Evolutionary conservation across 37 sponge, comb jelly and placozoan species (phyloP), one percentile per base, ranked within the genome.

Genomic region (Amphimedon queenslandica): DNA sequence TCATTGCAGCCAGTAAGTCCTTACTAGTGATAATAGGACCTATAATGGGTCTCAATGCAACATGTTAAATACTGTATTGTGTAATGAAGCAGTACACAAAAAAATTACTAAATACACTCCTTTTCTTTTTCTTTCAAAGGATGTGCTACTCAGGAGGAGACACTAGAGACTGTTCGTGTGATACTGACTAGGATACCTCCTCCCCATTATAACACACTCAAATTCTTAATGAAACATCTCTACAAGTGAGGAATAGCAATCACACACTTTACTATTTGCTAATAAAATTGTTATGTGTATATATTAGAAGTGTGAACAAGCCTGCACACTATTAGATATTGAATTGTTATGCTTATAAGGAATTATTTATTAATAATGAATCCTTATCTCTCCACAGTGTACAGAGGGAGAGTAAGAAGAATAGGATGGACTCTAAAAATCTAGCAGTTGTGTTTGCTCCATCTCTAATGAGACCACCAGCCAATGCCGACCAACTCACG

Each of bases 401-500:
- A 40, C 67, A 77, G 37, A 55, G 37, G 30, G 69, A 60, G 30
- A 76, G 77, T 20, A 39, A 60, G 0, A 25, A 66, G 64, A 94
- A 89, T 35, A 77, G 68, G 40, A 94, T 94, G 95, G 90, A 86
- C 28, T 70, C 82, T 33, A 86, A 83, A 60, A 94, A 94, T 74
- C 79, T 94, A 3, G 87, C 90, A 1, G 69, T 94, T n/a, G 91
- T 94, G 42, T 94, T 94, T 77, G 87, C 87, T 3, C 95, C 95
- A 18, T 78, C 95, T 3, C 25, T 94, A 1, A 83, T 94, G 64
- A 66, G 91, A 2, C 78, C 95, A 35, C 88, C 91, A 24, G 64
- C 84, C 66, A 53, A 74, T 5, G 61, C 13, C 2, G 68, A 76
- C 35, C 74, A 66, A 1, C 40, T 85, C 34, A 82, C 64, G 43